Evolutionary conservation across 2,797 vertebrate species (phyloP).

Genomic region (Aythya fuligula): DNA sequence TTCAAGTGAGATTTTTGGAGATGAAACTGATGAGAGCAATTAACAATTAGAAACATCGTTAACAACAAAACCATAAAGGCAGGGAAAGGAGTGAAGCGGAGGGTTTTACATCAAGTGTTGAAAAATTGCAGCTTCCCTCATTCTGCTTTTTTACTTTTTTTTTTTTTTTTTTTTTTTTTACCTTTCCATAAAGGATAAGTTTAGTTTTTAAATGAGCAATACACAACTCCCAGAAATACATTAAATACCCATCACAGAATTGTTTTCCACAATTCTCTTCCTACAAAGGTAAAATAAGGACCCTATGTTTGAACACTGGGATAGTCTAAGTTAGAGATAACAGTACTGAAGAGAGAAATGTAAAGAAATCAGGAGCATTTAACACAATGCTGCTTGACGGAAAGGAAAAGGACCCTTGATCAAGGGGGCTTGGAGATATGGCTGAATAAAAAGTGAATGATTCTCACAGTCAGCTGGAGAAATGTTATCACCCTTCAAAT

Average conservation of each 20-base stretch:
- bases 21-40: neutral
- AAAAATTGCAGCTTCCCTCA: neutral
- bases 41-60: neutral
- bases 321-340: neutral
- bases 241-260: neutral
- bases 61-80: neutral
- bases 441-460: slow-evolving; percentile 20
- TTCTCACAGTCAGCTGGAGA: neutral
- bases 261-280: neutral
- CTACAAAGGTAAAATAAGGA: neutral
- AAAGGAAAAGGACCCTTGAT: slow-evolving; percentile 1
- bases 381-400: neutral
- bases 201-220: neutral
- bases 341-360: neutral
- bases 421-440: neutral
- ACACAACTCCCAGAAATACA: neutral
- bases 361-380: neutral
- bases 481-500: slow-evolving; percentile 41
- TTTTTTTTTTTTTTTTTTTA: neutral
- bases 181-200: neutral
- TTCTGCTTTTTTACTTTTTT: neutral
- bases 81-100: neutral
- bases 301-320: neutral
- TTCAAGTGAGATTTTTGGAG: neutral
- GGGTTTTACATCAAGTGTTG: neutral